Conservation (phyloP, 2,888 invertebrate genomes). For the Abscondita cerata region DNA sequence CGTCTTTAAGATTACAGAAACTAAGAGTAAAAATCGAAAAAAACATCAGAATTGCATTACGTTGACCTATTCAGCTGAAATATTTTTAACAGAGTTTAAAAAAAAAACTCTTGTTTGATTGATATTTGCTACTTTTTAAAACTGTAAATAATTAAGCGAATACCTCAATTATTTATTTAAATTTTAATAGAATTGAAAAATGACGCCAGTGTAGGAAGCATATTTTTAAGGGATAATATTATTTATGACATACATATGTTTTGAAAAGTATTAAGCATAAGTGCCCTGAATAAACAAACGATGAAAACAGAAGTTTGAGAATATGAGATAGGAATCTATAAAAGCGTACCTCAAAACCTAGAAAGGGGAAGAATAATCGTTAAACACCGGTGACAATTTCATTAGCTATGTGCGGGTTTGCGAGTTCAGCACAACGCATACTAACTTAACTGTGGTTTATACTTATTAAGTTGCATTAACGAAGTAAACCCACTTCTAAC, state of each 20-base stretch:
- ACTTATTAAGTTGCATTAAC: constrained; percentile 25
- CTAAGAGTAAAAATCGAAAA: too few relatives aligned
- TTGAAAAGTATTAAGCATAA: neutral
- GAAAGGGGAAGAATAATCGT: constrained; percentile 31
- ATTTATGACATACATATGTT: too few relatives aligned
- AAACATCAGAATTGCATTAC: too few relatives aligned
- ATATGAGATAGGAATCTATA: constrained; percentile 24
- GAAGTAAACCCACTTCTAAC: too few relatives aligned
- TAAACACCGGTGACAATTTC: constrained; percentile 36
- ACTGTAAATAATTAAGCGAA: too few relatives aligned
- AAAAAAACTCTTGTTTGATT: constrained; percentile 11
- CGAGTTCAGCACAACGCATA: constrained; percentile 32
- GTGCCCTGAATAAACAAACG: neutral
- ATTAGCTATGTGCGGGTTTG: constrained; percentile 34
- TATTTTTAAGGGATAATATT: too few relatives aligned
- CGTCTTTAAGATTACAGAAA: too few relatives aligned
- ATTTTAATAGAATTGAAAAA: too few relatives aligned
- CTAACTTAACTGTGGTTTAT: constrained; percentile 29
- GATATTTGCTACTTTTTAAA: too few relatives aligned
- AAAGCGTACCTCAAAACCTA: constrained; percentile 25
- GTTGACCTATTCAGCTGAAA: neutral
- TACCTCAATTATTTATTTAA: too few relatives aligned
- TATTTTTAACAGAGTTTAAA: neutral
- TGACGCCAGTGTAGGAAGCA: too few relatives aligned
- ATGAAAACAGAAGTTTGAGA: constrained; percentile 20